A percentile compares a stretch with the other conserved stretches of the same genome.
Conservation (phyloP, 2,113 vertebrate genomes). For the Gnathonemus echidnorhynchus region DNA sequence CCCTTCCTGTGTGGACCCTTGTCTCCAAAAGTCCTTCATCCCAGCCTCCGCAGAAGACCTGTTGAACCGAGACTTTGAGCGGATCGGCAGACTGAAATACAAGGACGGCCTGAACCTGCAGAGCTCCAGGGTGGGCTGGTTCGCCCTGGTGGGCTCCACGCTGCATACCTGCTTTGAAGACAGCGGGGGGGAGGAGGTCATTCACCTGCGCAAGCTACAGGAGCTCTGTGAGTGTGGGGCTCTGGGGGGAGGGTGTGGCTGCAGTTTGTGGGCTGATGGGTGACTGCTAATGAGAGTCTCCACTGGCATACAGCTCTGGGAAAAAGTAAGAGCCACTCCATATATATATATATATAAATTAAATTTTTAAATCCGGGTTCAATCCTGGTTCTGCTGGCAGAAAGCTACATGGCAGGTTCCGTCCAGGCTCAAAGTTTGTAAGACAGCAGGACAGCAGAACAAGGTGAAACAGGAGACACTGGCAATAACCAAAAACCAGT, state of each 20-base stretch:
- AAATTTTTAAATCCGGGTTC: too few relatives aligned
- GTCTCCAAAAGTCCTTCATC: conserved; percentile 63
- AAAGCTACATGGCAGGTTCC: too few relatives aligned
- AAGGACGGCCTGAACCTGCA: conserved; percentile 86
- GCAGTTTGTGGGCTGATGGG: not conserved
- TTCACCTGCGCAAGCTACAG: conserved; percentile 82
- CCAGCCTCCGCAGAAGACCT: conserved; percentile 69
- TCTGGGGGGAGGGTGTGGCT: not conserved
- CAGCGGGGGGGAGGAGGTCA: conserved; percentile 60
- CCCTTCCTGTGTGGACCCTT: not conserved
- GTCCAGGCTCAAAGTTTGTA: too few relatives aligned
- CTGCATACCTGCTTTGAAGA: conserved; percentile 64
- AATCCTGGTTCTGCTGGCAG: too few relatives aligned
- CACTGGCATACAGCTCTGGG: not conserved
- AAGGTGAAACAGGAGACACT: too few relatives aligned
- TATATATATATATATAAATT: too few relatives aligned
- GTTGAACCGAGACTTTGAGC: conserved; percentile 70
- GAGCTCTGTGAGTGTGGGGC: conserved; percentile 78
- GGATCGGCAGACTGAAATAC: conserved; percentile 77
- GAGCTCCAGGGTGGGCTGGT: conserved; percentile 77
- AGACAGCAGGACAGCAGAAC: too few relatives aligned
- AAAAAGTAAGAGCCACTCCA: too few relatives aligned
- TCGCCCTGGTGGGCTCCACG: conserved; percentile 68
- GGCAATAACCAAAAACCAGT: too few relatives aligned
- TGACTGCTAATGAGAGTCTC: not conserved